Base-by-base conservation (phyloP, 2,113 vertebrate genomes). In the Chaetura pelagica region DNA sequence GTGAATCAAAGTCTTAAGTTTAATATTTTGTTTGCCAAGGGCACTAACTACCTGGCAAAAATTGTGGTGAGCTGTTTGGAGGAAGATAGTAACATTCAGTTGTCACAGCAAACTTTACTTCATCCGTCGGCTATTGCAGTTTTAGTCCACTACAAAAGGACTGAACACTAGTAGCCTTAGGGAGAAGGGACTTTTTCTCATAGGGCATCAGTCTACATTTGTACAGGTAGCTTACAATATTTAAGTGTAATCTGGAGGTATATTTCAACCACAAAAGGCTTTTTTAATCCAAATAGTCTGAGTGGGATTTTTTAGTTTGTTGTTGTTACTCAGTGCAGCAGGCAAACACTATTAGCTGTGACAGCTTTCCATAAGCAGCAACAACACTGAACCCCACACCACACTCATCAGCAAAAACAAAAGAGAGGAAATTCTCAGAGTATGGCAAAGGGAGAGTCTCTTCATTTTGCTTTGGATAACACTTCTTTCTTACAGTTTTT, bases 401-500 rank as follows among this genome's bases (percentile, higher is more conserved):
- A 17, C 0, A 2, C 58, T 93, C 89, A 95, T 91, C 87, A 93
- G 77, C 88, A 96, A 92, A 81, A 95, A 61, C 51, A 66, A 81
- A 19, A 78, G 62, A 89, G 69, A 91, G 61, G 40, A 77, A 97
- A 76, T 71, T 97, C 87, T 92, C 64, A 49, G 55, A 84, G 49
- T 38, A 6, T 6, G 4, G 30, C 40, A 58, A 58, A 57, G 5
- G 21, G 19, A 69, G 7, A 40, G 2, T 26, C 34, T 89, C 66
- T 79, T 97, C 91, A 73, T 77, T 77, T 49, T 89, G 74, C 38
- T 96, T 96, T 97, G 93, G 95, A 81, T 90, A 97, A 94, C 96
- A 96, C 32, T n/a, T 97, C 89, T 97, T 97, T 97, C 94, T 95
- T 51, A 35, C 54, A 38, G 76, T 90, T 80, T 38, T 80, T 38